A percentile compares a stretch with the other conserved stretches of the same genome.
Conservation (phyloP, 2,797 vertebrate species). For the Lagorchestes hirsutus region DNA sequence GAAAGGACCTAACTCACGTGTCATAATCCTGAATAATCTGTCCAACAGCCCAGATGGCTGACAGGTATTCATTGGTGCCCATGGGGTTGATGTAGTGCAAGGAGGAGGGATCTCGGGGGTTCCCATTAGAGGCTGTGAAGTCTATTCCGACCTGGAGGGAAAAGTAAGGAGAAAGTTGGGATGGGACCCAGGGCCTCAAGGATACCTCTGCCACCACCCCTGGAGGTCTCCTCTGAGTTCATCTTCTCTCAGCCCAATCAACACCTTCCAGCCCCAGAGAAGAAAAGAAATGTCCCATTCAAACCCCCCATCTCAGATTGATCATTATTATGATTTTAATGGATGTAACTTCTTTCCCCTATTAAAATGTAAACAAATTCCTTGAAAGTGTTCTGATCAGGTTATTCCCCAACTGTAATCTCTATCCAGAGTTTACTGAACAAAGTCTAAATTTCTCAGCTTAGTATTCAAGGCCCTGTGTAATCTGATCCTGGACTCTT, state of each 20-base stretch:
- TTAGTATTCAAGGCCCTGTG: background rate
- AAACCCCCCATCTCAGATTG: background rate
- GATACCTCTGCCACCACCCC: background rate
- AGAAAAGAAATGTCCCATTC: background rate
- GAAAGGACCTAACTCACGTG: slow-evolving; percentile 87
- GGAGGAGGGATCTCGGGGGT: slow-evolving; percentile 94
- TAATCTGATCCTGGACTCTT: background rate
- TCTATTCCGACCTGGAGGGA: slow-evolving; percentile 95
- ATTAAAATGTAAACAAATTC: background rate
- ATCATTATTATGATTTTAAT: background rate
- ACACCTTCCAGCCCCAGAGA: background rate
- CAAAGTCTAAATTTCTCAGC: background rate
- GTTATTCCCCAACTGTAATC: background rate
- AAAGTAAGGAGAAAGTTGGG: slow-evolving; percentile 76
- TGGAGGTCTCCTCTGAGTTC: background rate
- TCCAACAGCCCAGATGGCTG: slow-evolving; percentile 97
- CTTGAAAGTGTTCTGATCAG: background rate
- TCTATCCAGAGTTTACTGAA: background rate
- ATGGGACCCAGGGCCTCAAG: slow-evolving; percentile 67
- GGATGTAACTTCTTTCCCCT: too few relatives aligned
- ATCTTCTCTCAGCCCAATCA: background rate
- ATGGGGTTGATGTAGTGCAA: slow-evolving; percentile 98
- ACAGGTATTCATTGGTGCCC: slow-evolving; percentile 97
- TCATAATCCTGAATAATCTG: slow-evolving; percentile 99
- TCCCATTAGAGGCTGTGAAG: slow-evolving; percentile 99